phyloP scores from a whole-genome alignment of 2,888 invertebrate species.

The Drosophila greeni region DNA sequence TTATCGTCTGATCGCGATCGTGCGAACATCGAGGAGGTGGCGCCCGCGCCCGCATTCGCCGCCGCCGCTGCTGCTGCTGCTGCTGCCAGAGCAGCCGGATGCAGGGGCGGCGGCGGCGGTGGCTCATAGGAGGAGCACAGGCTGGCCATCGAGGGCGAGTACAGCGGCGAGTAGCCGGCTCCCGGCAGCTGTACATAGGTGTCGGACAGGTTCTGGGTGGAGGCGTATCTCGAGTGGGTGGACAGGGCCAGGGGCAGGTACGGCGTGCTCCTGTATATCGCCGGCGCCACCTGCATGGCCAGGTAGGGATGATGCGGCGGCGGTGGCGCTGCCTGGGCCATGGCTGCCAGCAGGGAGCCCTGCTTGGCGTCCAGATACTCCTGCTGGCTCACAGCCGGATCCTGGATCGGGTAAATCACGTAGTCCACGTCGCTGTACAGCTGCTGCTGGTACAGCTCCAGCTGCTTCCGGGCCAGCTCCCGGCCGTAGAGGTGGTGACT shows the following conservation, averaged over 20 bases:
- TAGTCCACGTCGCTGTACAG: constrained; percentile 94
- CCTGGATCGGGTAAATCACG: constrained; percentile 93
- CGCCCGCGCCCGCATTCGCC: constrained; percentile 66
- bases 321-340: constrained; percentile 82
- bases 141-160: constrained; percentile 84
- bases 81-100: constrained; percentile 78
- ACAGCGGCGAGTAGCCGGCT: constrained; percentile 82
- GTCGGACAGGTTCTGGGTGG: constrained; percentile 88
- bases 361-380: constrained; percentile 94
- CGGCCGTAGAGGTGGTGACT: constrained; percentile 81
- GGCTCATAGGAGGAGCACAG: constrained; percentile 84
- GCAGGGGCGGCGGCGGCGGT: constrained; percentile 83
- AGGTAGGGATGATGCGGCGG: constrained; percentile 80
- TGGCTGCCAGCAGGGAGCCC: constrained; percentile 82
- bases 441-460: constrained; percentile 92
- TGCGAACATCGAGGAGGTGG: constrained; percentile 80
- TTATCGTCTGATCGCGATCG: constrained; percentile 90
- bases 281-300: constrained; percentile 76
- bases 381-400: constrained; percentile 92
- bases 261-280: constrained; percentile 90
- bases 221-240: constrained; percentile 86
- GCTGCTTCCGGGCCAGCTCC: constrained; percentile 86
- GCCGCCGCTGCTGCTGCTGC: constrained; percentile 72
- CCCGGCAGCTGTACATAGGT: constrained; percentile 85
- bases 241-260: constrained; percentile 85